These are phyloP conservation scores for Apteryx owenii DNA, from an alignment of 2,113 vertebrate species.

Conservation along the genomic window DNA sequence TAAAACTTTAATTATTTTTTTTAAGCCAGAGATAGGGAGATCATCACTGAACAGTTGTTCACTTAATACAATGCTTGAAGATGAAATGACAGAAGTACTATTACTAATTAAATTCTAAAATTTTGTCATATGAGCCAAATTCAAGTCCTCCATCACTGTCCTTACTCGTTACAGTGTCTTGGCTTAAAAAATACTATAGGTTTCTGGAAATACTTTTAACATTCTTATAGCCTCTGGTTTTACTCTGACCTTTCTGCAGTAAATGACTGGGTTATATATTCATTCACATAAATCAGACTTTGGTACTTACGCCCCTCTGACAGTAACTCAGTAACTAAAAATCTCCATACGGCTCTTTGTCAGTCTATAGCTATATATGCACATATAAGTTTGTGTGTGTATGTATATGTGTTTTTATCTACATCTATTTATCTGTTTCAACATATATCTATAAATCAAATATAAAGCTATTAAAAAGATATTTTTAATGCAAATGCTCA, in stretches of 20 bases:
- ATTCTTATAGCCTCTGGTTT: not conserved
- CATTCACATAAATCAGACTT: not conserved
- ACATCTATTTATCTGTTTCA: not conserved
- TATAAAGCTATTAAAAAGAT: not conserved
- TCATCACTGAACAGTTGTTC: not conserved
- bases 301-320: not conserved
- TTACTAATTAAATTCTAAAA: not conserved
- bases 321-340: not conserved
- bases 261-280: not conserved
- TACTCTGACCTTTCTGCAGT: not conserved
- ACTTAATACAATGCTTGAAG: not conserved
- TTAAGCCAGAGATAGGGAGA: not conserved
- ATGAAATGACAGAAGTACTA: not conserved
- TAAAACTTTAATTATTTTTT: constrained; percentile 25
- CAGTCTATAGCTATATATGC: not conserved
- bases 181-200: not conserved
- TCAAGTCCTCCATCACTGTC: not conserved
- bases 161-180: not conserved
- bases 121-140: not conserved
- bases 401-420: not conserved
- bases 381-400: fast-evolving
- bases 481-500: not conserved
- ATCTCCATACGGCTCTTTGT: not conserved
- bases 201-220: not conserved
- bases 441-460: not conserved